Base-by-base conservation (phyloP, 1,140 invertebrate species). In the Camponotus floridanus region DNA sequence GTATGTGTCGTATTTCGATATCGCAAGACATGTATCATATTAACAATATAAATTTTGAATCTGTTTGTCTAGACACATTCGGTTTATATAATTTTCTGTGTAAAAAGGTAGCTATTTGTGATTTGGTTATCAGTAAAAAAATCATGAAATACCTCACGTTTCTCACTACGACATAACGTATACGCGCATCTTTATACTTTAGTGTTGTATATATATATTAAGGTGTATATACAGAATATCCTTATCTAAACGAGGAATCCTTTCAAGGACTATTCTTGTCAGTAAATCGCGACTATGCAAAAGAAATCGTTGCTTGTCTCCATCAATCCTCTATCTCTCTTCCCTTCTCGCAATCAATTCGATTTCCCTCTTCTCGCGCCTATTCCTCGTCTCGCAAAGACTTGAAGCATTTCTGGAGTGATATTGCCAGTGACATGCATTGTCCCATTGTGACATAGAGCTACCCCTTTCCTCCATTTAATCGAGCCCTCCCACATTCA, bases 351-450 rank as follows among this genome's bases (percentile, higher is more conserved):
- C 86, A 84, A 92, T 92, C 90, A 91, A 91, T 92, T 86, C 68
- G 21, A 57, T 9, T 36, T 33, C n/a, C 59, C 74, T 64, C 86
- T 61, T 51, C 48, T 51, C 76, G 8, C 73, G 21, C 9, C 59
- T 55, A 36, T 31, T 55, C 26, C 48, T 42, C 39, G 67, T 76
- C 70, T 45, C 39, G 83, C 81, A 86, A 92, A 76, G 87, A 93
- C 88, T 92, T 83, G 74, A 86, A 73, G 86, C 92, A 91, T 92
- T 89, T 88, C 74, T 85, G 79, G 89, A 93, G 91, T 91, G 89
- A 92, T 93, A 93, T 93, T 92, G 91, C 91, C 87, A 89, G 89
- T 93, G 91, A 92, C 93, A 89, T 91, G 90, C 91, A 93, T 93
- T 92, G 91, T 94, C 78, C 88, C 79, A 92, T 93, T 92, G 92